Evolutionary conservation across 92 coral and sea anemone species (phyloP).

Genomic region (Porites divaricata): DNA sequence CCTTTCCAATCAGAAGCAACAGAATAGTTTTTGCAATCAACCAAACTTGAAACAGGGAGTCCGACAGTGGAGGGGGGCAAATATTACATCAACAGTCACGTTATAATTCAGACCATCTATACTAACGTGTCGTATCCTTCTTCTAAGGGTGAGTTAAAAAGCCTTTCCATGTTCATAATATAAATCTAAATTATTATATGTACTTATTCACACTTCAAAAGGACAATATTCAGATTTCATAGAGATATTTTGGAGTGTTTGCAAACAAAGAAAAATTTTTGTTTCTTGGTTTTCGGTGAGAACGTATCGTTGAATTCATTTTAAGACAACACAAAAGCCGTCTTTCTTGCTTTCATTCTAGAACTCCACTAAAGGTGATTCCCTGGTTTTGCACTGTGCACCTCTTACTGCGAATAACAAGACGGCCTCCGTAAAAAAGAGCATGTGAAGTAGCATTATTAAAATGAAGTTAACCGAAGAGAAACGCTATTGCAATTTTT

Average conservation of each 20-base stretch:
- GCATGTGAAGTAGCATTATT: too few species aligned
- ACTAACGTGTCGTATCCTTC: constrained; percentile 60
- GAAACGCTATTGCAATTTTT: too few species aligned
- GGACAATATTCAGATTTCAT: constrained; percentile 74
- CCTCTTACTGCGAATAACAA: too few species aligned
- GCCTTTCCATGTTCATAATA: constrained; percentile 96
- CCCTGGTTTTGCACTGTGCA: too few species aligned
- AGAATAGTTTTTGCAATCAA: constrained; percentile 24
- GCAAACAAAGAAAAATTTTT: constrained; percentile 43
- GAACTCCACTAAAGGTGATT: too few species aligned
- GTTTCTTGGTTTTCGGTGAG: constrained; percentile 3
- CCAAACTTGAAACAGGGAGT: constrained; percentile 46
- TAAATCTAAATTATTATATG: constrained; percentile 99
- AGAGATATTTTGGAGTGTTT: constrained; percentile 55
- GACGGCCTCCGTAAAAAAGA: too few species aligned
- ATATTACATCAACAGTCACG: constrained; percentile 66
- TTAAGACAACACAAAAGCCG: background rate
- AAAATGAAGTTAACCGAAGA: too few species aligned
- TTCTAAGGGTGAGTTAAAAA: constrained; percentile 85
- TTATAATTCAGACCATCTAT: constrained; percentile 64
- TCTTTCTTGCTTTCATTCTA: background rate
- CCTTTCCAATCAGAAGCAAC: constrained; percentile 38
- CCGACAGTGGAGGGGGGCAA: constrained; percentile 43
- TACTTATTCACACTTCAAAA: constrained; percentile 99
- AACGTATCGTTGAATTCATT: background rate